Evolutionary conservation across 1,140 invertebrate species (phyloP), one percentile per base, ranked within the genome.

Genomic region (Zaprionus gabonicus): DNA sequence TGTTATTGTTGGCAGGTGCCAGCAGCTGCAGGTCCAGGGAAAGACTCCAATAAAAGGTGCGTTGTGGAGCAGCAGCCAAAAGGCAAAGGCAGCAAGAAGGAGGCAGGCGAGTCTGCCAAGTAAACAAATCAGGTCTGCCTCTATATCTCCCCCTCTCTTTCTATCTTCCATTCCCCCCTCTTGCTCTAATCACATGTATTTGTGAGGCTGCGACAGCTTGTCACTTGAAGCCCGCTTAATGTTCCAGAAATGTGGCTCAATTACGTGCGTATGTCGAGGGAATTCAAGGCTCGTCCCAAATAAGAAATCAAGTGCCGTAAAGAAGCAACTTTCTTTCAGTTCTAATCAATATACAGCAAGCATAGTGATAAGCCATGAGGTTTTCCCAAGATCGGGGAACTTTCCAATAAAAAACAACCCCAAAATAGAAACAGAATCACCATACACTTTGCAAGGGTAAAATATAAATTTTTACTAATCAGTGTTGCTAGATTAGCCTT

Each of bases 31-130:
- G 12, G 17, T 31, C 10, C 46, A 57, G 55, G 66, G 46, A 49
- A 60, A 23, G 36, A 55, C 12, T 63, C 46, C 46, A 28, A 62
- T 71, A 75, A 71, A 80, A 88, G 81, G 81, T 87, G 84, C 84
- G 83, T 86, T 84, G 76, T 51, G 55, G 7, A 51, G 46, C 20
- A 51, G 3, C 46, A 51, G 23, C 46, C 27, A 60, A 66, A 71
- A 83, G 59, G 59, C 64, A 84, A 81, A 71, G 71, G 60, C 82
- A 87, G 76, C 70, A 82, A 51, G 63, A 71, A 80, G 64, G 62
- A 53, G 46, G 28, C 46, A 23, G 10, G 20, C 9, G 12, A 25
- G n/a, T 51, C 41, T 46, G n/a, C 2, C 6, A 44, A 49, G 46
- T 23, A 49, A 51, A 62, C 76, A 67, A 71, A 68, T 27, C 20